Evolutionary conservation across 2,888 invertebrate species (phyloP).

Genomic region (Schizotus pectinicornis): DNA sequence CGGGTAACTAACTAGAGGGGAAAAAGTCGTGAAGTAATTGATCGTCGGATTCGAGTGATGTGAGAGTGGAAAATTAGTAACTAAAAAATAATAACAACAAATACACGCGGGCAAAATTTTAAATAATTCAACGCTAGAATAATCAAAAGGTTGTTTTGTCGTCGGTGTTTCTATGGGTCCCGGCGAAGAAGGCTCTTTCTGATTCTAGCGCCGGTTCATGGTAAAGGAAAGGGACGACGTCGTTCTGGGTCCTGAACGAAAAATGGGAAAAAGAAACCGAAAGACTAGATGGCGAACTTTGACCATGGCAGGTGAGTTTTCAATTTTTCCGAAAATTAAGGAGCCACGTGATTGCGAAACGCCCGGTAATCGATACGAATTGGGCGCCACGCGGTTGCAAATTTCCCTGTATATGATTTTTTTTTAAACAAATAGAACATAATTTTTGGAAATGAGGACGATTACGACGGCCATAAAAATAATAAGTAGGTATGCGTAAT

Average conservation of each 20-base stretch:
- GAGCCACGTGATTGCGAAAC: no score
- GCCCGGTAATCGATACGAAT: no score
- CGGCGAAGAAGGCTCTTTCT: background rate
- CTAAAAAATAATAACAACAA: background rate
- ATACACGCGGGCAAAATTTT: background rate
- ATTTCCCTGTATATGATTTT: no score
- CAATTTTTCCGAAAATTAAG: no score
- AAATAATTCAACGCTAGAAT: background rate
- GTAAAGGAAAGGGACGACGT: conserved; percentile 3
- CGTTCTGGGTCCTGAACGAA: conserved; percentile 16
- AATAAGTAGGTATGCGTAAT: no score
- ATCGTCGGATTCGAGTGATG: conserved; percentile 9
- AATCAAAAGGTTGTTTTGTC: background rate
- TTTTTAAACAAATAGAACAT: no score
- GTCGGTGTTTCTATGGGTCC: background rate
- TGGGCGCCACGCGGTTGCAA: no score
- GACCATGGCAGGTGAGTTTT: conserved; percentile 64
- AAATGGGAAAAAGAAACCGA: conserved; percentile 67
- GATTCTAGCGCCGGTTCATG: conserved; percentile 7
- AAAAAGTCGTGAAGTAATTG: background rate
- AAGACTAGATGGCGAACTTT: conserved; percentile 70
- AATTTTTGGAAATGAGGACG: no score
- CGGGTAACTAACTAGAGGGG: background rate
- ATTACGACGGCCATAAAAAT: no score
- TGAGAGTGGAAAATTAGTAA: background rate